Percentiles rank a stretch among this genome's conserved stretches.
Evolutionary conservation across 1,140 invertebrate species (phyloP).

Genomic region (Atta colombica): DNA sequence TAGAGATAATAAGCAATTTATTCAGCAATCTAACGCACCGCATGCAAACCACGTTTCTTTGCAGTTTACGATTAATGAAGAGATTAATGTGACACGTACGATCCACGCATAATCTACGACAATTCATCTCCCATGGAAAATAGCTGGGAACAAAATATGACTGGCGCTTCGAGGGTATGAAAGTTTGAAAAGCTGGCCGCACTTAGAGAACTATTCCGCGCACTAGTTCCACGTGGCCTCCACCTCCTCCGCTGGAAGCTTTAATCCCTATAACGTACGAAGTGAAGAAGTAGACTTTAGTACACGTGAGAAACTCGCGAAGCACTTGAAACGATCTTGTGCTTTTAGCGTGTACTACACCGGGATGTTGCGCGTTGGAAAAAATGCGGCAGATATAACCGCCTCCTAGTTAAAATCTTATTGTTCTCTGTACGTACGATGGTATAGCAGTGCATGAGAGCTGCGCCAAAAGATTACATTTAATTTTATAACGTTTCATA

Average conservation of each 20-base stretch:
- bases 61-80: slow-evolving; percentile 19
- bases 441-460: not conserved
- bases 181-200: slow-evolving; percentile 61
- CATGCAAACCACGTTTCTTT: slow-evolving; percentile 4
- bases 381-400: slow-evolving; percentile 51
- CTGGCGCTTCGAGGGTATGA: slow-evolving; percentile 26
- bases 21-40: slow-evolving; percentile 13
- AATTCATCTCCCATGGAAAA: slow-evolving; percentile 27
- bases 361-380: not conserved
- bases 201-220: slow-evolving; percentile 59
- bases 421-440: slow-evolving; percentile 21
- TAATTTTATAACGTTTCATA: slow-evolving; percentile 4
- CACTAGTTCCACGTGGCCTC: slow-evolving; percentile 46
- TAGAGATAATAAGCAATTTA: not conserved
- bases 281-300: slow-evolving; percentile 44
- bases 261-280: slow-evolving; percentile 52
- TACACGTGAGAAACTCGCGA: slow-evolving; percentile 49
- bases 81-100: slow-evolving; percentile 17
- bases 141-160: slow-evolving; percentile 39
- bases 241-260: slow-evolving; percentile 39
- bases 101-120: not conserved
- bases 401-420: slow-evolving; percentile 55
- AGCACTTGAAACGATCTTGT: slow-evolving; percentile 60
- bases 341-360: slow-evolving; percentile 56
- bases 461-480: not conserved